Conservation (phyloP, 2,113 vertebrate species). For the Choloepus hoffmanni region DNA sequence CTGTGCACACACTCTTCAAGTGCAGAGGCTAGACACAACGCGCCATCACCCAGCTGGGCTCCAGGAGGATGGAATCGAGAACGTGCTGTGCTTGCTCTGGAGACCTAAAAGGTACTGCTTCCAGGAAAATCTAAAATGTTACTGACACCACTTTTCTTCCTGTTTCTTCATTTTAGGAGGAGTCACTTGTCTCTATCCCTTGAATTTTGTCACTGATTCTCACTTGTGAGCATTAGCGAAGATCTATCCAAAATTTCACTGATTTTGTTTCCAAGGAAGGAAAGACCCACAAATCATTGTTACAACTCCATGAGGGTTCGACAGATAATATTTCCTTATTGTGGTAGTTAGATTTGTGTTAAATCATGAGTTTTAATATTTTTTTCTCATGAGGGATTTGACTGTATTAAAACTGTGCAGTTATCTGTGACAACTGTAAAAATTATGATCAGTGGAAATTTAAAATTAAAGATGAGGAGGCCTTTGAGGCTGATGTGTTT, state of each 20-base stretch:
- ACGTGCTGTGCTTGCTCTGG: background rate
- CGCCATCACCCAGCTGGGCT: background rate
- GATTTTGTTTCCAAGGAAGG: background rate
- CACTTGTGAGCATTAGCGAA: background rate
- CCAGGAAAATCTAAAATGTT: background rate
- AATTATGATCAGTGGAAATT: background rate
- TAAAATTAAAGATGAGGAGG: background rate
- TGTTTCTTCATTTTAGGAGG: background rate
- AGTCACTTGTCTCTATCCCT: background rate
- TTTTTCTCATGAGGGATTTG: background rate
- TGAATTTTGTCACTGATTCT: background rate
- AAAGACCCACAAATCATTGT: background rate
- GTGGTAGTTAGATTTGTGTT: background rate
- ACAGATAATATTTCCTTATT: background rate
- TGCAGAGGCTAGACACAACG: background rate
- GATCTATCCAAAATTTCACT: background rate
- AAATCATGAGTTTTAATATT: background rate
- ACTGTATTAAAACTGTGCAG: conserved; percentile 6
- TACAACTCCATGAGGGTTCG: background rate
- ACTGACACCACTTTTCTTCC: background rate
- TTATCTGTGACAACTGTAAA: background rate
- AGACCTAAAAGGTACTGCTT: background rate
- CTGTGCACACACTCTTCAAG: conserved; percentile 6
- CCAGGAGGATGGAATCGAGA: background rate
- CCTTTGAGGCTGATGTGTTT: background rate